phyloP scores from a whole-genome alignment of 2,113 vertebrate genomes.

The Sylvietta virens region DNA sequence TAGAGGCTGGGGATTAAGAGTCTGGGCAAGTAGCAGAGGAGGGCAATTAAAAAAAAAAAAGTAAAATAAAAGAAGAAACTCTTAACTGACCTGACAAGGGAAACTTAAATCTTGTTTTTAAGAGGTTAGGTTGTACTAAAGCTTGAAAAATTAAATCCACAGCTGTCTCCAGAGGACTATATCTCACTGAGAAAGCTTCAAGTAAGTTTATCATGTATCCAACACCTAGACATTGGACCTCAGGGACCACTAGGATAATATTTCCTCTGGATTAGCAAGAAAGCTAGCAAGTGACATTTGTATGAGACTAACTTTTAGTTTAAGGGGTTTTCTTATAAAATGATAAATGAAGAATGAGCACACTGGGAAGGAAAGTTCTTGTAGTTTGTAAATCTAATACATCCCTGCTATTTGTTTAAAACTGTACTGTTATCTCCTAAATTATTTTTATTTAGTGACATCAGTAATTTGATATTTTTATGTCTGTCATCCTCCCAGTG shows the following conservation, averaged over 20 bases:
- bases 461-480: conserved; percentile 25
- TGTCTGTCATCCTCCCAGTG: neutral
- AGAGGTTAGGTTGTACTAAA: conserved; percentile 66
- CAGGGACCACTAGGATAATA: conserved; percentile 73
- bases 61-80: conserved; percentile 69
- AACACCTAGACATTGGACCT: conserved; percentile 78
- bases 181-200: conserved; percentile 74
- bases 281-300: conserved; percentile 72
- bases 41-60: conserved; percentile 16
- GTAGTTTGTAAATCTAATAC: conserved; percentile 51
- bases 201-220: conserved; percentile 79
- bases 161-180: conserved; percentile 69
- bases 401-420: neutral
- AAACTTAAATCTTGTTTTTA: conserved; percentile 79
- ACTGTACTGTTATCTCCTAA: conserved; percentile 14
- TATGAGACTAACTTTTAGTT: conserved; percentile 49
- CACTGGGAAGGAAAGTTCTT: conserved; percentile 27
- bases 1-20: conserved; percentile 60
- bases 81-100: conserved; percentile 73
- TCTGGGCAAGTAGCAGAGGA: conserved; percentile 69
- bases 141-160: conserved; percentile 74
- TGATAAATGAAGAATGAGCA: conserved; percentile 66
- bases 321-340: conserved; percentile 61
- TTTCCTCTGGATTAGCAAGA: conserved; percentile 79
- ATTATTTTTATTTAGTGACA: conserved; percentile 46